Evolutionary conservation across 2,113 vertebrate species (phyloP).

Genomic region (Cichladusa arquata): DNA sequence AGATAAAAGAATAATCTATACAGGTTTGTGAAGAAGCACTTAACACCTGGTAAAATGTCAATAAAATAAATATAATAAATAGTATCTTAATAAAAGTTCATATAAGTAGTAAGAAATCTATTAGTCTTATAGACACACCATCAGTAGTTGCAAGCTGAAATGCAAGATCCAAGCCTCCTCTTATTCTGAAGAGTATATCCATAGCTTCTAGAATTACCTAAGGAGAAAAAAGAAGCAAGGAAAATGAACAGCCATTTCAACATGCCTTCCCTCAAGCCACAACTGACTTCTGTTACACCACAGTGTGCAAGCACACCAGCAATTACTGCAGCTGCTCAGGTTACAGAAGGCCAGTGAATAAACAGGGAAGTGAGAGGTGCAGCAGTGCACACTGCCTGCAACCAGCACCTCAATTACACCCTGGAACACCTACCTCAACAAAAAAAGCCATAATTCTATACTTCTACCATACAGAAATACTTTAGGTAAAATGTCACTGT

Average conservation of each 20-base stretch:
- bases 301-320: background rate
- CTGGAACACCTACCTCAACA: background rate
- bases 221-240: background rate
- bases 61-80: background rate
- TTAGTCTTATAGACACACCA: constrained; percentile 65
- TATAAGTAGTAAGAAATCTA: background rate
- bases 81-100: background rate
- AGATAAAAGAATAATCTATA: background rate
- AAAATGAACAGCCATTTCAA: background rate
- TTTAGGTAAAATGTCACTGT: background rate
- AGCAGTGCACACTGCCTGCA: background rate
- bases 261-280: background rate
- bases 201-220: constrained; percentile 69
- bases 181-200: constrained; percentile 79
- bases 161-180: constrained; percentile 80
- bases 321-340: background rate
- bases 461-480: background rate
- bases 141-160: constrained; percentile 77
- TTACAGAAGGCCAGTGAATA: background rate
- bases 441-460: background rate
- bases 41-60: background rate
- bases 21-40: background rate
- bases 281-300: background rate
- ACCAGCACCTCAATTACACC: background rate
- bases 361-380: background rate